Base-by-base conservation (phyloP, 2,888 invertebrate species). In the Allophyes oxyacanthae region DNA sequence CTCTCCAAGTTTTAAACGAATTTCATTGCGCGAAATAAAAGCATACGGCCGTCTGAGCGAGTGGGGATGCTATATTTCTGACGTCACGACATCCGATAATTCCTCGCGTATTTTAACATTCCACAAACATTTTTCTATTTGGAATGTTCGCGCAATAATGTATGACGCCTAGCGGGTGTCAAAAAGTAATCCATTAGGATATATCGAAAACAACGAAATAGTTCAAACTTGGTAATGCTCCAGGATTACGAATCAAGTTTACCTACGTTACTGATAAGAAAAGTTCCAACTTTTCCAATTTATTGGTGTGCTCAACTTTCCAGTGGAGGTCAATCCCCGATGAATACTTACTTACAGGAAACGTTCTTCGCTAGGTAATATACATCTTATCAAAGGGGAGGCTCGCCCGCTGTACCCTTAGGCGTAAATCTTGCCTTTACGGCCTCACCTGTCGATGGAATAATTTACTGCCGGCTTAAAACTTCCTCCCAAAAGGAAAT, bases 361-460 rank as follows among this genome's bases (percentile, higher is more conserved):
- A 85, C 86, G 88, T 86, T 88, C 86, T 85, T 86, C 86, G 82
- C 81, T 82, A 80, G 83, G 90, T 88, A 89, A 91, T 92, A 92
- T 91, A 92, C 91, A 90, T 91, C 90, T 92, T 92, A 93, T 91
- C 92, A 88, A 82, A 85, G 84, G 87, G 88, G 86, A 84, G 81
- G 84, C 81, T 85, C 86, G 79, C 87, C 87, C 88, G 86, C 81
- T 80, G 87, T 84, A 86, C 86, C 91, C 86, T 82, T 83, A 80
- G 85, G 88, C 91, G 91, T 94, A 94, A 93, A 94, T 94, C 93
- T 93, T 91, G 83, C 92, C 90, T 92, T 92, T 91, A 93, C 93
- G 88, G 89, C 91, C 91, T 91, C 89, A 93, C 93, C 93, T 94
- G 93, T 92, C 93, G 91, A 92, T 88, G 83, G 91, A 91, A 92